Evolutionary conservation across 2,888 invertebrate species (phyloP), one percentile per base, ranked within the genome.

Genomic region (Protophormia terraenovae): DNA sequence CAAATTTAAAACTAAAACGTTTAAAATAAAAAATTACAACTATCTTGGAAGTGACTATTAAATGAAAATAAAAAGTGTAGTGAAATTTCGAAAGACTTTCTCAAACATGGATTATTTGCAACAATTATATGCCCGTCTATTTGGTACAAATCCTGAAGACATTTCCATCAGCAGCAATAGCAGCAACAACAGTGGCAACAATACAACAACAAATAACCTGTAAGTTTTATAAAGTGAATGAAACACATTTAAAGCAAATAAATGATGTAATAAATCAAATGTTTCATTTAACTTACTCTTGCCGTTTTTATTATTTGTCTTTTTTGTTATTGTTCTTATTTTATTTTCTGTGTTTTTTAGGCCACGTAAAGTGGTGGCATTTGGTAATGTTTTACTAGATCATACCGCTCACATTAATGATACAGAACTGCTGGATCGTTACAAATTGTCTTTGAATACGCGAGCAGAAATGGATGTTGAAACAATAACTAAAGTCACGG

Each of bases 311-410:
- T 16, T 75, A n/a, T 22, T 55, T 2, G 41, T 71, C 41, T 72
- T 60, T 55, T 16, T 58, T 8, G 50, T 35, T 60, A 32, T 35
- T 12, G 14, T 29, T 14, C 29, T 19, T 41, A 22, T 32, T 32
- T 47, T 60, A 24, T 41, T 66, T 12, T 66, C 19, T 45, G 22
- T 55, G 6, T 47, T 55, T 14, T 62, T 32, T 38, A 91, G 91
- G 16, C 89, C 89, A 7, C 91, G 91, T 14, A 91, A 92, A 83
- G 88, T 92, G 2, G 89, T 92, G 45, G 91, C 91, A 55, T 92
- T 92, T 87, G 92, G 92, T 27, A 92, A 92, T 80, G 91, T 91
- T 71, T 79, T 92, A 32, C 86, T 92, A 47, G 92, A 92, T 87
- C 89, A 90, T 7, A 89, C 90, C 3, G 88, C 91, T 2, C 86